Evolutionary conservation across 1,140 invertebrate genomes (phyloP), one percentile per base, ranked within the genome.

Genomic region (Dryas iulia): DNA sequence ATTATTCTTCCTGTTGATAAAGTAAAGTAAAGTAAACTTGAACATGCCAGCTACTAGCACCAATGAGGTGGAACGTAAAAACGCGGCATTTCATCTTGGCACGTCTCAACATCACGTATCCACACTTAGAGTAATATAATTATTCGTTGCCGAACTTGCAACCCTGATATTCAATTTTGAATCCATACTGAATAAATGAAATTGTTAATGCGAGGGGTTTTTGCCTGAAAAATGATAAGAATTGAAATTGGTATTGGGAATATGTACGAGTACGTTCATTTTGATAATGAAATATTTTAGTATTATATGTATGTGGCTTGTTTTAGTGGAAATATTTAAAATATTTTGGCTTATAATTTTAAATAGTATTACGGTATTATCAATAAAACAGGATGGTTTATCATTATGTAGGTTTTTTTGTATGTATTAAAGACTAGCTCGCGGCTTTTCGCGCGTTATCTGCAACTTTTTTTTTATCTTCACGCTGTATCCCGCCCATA

Each of bases 81-180:
- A 54, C 12, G 28, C 14, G 23, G 61, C 61, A 54, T 10, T 18
- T 2, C 14, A 31, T 26, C 18, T 63, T 70, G 61, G 56, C 67
- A 69, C 60, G 61, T 54, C 56, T 14, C 61, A 10, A 3, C 18
- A 52, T 65, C 61, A 64, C 68, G 65, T 69, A 59, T 24, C 18
- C 25, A 30, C 60, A 26, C 35, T 64, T 65, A 64, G 25, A 28
- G 61, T 54, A 59, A 70, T 64, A 70, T 64, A 70, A 70, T 64
- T 64, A 64, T 70, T 59, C 35, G 47, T 61, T 56, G 53, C 61
- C 47, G 58, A 64, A 59, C 56, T 64, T 24, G 35, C 33, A 24
- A 60, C 18, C 12, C 39, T 28, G 24, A 53, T 31, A 63, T 63
- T 63, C 47, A 26, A 63, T 31, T 63, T 56, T 56, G 53, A 56